Percentiles rank a stretch among this genome's conserved stretches.
Conservation (phyloP, 2,888 invertebrate genomes). For the Drosophila cracens region DNA sequence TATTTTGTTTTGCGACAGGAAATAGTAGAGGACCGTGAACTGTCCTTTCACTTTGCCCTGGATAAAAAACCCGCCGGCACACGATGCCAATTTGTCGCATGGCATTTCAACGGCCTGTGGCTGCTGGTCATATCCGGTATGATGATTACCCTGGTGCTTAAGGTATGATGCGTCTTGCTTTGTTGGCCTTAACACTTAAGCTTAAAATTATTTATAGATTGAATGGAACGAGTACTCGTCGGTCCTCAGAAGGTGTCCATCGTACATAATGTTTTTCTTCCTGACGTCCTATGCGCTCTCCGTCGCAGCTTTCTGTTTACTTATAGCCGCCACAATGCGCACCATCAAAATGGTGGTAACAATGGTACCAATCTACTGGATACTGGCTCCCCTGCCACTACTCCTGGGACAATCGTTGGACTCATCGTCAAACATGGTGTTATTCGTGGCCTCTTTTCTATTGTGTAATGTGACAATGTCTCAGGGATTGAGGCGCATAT, state of each 20-base stretch:
- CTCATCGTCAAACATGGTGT: background rate
- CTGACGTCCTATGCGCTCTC: conserved; percentile 43
- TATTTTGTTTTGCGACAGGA: conserved; percentile 26
- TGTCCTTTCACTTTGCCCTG: conserved; percentile 27
- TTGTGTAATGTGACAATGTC: conserved; percentile 60
- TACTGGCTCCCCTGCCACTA: conserved; percentile 52
- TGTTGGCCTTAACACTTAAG: background rate
- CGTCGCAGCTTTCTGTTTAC: conserved; percentile 37
- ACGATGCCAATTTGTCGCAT: conserved; percentile 39
- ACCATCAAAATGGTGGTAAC: conserved; percentile 32
- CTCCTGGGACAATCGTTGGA: conserved; percentile 19
- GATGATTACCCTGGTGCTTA: conserved; percentile 35
- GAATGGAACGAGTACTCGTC: conserved; percentile 32
- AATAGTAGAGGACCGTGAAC: conserved; percentile 52
- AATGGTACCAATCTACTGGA: conserved; percentile 53
- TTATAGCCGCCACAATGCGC: conserved; percentile 31
- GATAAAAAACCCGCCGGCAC: conserved; percentile 8
- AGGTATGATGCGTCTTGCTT: conserved; percentile 33
- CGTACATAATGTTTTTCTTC: conserved; percentile 42
- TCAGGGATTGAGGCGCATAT: conserved; percentile 39
- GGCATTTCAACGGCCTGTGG: conserved; percentile 46
- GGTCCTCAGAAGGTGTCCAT: conserved; percentile 38
- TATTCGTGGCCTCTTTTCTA: background rate
- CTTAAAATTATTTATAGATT: conserved; percentile 29
- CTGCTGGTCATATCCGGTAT: conserved; percentile 32